Conservation (phyloP, 2,797 vertebrate species). For the Melanotaenia maccullochi region DNA sequence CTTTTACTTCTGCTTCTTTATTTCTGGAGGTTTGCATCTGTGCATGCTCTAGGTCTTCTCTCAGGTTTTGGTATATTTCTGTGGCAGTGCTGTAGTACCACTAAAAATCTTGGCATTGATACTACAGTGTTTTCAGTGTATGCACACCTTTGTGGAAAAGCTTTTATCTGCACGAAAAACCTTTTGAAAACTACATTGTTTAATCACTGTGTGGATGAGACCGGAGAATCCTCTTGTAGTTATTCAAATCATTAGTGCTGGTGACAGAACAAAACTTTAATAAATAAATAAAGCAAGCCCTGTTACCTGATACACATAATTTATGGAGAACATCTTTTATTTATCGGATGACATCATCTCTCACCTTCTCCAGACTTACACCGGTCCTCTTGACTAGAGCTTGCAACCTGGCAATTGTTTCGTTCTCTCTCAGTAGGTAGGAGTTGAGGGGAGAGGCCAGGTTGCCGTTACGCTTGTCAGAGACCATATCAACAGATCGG, state of each 20-base stretch:
- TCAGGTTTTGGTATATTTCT: no score
- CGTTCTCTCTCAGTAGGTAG: slow-evolving; percentile 94
- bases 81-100: no score
- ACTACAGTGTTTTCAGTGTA: no score
- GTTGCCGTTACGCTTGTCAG: slow-evolving; percentile 97
- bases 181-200: no score
- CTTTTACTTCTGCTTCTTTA: no score
- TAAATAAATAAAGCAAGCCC: neutral
- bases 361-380: slow-evolving; percentile 95
- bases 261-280: neutral
- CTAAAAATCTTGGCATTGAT: no score
- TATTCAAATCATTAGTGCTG: neutral
- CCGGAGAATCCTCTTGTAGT: neutral
- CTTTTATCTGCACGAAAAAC: no score
- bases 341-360: slow-evolving; percentile 12
- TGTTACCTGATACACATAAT: neutral
- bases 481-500: slow-evolving; percentile 87
- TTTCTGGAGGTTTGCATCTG: no score
- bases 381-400: slow-evolving; percentile 97
- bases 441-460: slow-evolving; percentile 93
- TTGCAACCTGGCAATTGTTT: slow-evolving; percentile 95
- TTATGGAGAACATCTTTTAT: slow-evolving; percentile 4
- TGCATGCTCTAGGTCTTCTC: no score
- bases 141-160: no score
- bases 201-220: no score